Base-by-base conservation (phyloP, 2,888 invertebrate species). In the Embidobia sp. region DNA sequence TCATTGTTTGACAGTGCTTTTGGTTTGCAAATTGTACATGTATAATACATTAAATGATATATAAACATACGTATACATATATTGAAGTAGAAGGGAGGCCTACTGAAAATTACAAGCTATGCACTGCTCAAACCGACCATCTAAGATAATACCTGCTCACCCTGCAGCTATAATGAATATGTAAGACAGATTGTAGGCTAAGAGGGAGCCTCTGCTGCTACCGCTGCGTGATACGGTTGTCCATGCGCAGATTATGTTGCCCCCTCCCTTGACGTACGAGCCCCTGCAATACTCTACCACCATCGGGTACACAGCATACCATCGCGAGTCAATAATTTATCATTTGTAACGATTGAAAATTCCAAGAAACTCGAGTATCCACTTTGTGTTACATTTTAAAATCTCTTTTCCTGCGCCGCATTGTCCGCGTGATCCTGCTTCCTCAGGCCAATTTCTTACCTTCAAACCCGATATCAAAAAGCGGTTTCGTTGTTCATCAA, bases 181-280 rank as follows among this genome's bases (percentile, higher is more conserved):
- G 89, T 89, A 89, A 88, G 89, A 88, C 88, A 88, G 88, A 88
- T 89, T 89, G 88, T 88, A 88, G 88, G 85, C 87, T 88, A 89
- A 89, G 88, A 88, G 88, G 85, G 85, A 88, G 86, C 86, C 85
- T 86, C 84, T 81, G 83, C 81, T 78, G 87, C 88, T 89, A 88
- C 88, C 82, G 87, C 88, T 85, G 87, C 87, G 87, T 85, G 88
- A 88, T 88, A 88, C 87, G 87, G 86, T 87, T 87, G 87, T 88
- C 86, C 86, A 85, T 86, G 79, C 81, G 82, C 83, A 85, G 86
- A 87, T 88, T 86, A 86, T 85, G 84, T 85, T 87, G 84, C 81
- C 77, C 64, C 48, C 63, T 37, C 51, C 67, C 49, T 35, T 37
- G n/a, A n/a, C 61, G 6, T 35, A n/a, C 13, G 37, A 33, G 51